Evolutionary conservation across 1,140 invertebrate genomes (phyloP).

Genomic region (Coptotermes formosanus): DNA sequence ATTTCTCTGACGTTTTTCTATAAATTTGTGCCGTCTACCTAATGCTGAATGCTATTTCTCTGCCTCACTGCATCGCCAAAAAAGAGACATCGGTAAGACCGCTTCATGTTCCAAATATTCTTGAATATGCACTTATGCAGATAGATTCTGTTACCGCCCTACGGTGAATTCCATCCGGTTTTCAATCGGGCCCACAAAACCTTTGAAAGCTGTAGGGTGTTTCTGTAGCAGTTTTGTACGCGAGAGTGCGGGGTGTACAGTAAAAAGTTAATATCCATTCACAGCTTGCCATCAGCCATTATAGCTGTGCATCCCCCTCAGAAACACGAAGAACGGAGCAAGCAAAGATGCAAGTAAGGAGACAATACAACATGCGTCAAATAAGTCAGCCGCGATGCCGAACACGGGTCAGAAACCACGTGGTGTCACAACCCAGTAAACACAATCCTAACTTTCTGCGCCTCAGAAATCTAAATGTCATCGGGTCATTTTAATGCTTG

Average conservation of each 20-base stretch:
- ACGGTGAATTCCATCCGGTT: neutral
- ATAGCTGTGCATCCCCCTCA: neutral
- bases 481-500: too few species aligned
- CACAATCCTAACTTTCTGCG: too few species aligned
- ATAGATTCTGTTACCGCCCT: neutral
- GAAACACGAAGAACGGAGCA: neutral
- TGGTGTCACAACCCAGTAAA: too few species aligned
- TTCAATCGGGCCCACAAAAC: neutral
- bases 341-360: neutral
- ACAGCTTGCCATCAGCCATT: neutral
- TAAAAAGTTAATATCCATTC: constrained; percentile 2
- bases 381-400: too few species aligned
- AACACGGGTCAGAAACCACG: too few species aligned
- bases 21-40: too few species aligned
- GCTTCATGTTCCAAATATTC: neutral
- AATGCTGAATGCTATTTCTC: too few species aligned
- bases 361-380: neutral
- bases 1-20: too few species aligned
- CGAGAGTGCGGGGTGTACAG: neutral
- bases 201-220: neutral
- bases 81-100: neutral
- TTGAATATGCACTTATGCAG: neutral
- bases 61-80: too few species aligned
- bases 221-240: neutral
- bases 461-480: too few species aligned